These are phyloP conservation scores for Apaloderma vittatum DNA, from an alignment of 2,113 vertebrate species.

Conservation along the genomic window DNA sequence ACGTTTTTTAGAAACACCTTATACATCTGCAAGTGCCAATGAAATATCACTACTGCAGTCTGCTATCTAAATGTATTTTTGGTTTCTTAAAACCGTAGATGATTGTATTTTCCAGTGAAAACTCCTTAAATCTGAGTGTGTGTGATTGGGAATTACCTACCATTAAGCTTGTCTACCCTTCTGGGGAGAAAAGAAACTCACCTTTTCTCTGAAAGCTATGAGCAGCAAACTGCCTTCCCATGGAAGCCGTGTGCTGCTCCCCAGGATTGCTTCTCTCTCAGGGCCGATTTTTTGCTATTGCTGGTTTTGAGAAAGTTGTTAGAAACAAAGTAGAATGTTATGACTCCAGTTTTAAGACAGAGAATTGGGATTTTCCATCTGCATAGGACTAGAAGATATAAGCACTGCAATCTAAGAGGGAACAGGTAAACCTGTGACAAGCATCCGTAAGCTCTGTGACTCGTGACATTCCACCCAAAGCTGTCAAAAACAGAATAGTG, in stretches of 20 bases:
- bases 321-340: neutral
- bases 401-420: neutral
- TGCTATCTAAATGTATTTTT: neutral
- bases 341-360: neutral
- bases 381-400: neutral
- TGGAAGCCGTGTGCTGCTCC: neutral
- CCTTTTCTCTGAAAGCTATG: neutral
- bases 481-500: neutral
- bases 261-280: neutral
- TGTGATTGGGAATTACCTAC: neutral
- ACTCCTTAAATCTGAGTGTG: neutral
- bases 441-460: neutral
- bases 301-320: neutral
- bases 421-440: neutral
- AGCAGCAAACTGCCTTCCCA: neutral
- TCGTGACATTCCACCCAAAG: neutral
- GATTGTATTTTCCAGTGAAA: neutral
- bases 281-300: neutral
- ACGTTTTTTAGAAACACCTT: neutral
- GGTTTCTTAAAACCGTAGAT: neutral
- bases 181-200: neutral
- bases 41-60: rapidly evolving
- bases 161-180: neutral
- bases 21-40: neutral
- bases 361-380: neutral